Percentiles rank a stretch among this genome's conserved stretches.
Conservation (phyloP, 2,797 vertebrate species). For the Podargus strigoides region DNA sequence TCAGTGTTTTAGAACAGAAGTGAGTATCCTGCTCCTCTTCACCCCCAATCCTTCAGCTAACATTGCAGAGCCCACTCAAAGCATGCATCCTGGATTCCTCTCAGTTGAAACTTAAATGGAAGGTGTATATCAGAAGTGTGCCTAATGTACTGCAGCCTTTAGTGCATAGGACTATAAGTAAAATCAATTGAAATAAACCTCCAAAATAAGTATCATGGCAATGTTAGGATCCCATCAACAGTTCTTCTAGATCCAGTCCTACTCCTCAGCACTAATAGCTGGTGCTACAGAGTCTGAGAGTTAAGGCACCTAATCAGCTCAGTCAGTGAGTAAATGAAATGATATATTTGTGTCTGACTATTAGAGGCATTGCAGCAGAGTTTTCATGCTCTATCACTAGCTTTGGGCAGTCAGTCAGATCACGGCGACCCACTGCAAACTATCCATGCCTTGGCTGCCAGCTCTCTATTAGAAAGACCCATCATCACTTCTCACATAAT, state of each 20-base stretch:
- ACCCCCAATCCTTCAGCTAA: neutral
- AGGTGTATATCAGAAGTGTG: neutral
- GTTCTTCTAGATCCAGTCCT: neutral
- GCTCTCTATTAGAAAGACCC: neutral
- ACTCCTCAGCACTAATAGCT: neutral
- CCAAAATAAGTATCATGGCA: neutral
- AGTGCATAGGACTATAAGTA: neutral
- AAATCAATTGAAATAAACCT: neutral
- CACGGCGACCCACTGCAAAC: neutral
- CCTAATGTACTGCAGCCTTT: neutral
- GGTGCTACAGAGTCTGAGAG: neutral
- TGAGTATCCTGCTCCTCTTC: neutral
- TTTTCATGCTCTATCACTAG: neutral
- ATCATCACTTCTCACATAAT: slow-evolving; percentile 1
- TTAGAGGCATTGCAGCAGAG: neutral
- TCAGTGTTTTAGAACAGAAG: neutral
- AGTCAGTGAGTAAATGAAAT: neutral
- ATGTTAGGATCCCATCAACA: neutral
- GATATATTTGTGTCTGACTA: neutral
- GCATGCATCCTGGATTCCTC: too few species aligned
- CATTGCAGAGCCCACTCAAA: neutral
- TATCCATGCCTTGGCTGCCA: neutral
- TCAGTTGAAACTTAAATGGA: neutral
- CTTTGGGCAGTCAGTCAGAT: neutral
- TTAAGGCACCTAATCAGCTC: neutral